A percentile compares a stretch with the other conserved stretches of the same genome.
Evolutionary conservation across 2,797 vertebrate species (phyloP).

Genomic region (Lithobates sylvaticus): DNA sequence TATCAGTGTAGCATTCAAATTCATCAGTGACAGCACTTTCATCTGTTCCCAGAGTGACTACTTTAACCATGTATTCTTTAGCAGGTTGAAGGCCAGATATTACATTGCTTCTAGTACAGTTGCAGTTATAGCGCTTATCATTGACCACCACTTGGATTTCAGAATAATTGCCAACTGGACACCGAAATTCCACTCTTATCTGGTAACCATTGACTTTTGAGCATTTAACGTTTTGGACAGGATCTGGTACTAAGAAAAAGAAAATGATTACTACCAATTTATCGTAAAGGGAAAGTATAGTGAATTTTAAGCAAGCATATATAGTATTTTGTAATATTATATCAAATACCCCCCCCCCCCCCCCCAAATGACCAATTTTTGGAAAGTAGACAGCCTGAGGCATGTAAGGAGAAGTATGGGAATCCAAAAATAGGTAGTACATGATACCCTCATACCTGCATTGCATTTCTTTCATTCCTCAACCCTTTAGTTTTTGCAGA

Average conservation of each 20-base stretch:
- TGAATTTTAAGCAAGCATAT: no score
- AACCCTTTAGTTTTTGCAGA: no score
- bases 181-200: conserved; percentile 63
- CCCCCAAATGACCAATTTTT: no score
- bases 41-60: conserved; percentile 37
- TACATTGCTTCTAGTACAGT: background rate
- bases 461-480: no score
- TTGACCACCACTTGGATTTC: conserved; percentile 55
- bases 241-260: conserved; percentile 43
- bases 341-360: no score
- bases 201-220: conserved; percentile 29
- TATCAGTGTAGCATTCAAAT: conserved; percentile 43
- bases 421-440: no score
- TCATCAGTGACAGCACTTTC: fast-evolving
- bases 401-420: no score
- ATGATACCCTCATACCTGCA: no score
- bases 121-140: fast-evolving
- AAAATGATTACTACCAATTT: background rate
- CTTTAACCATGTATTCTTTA: conserved; percentile 18
- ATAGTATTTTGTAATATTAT: no score
- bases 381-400: no score
- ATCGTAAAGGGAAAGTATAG: background rate
- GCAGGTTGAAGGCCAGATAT: no score
- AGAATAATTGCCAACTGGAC: conserved; percentile 52
- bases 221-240: background rate